Evolutionary conservation across 2,797 vertebrate species (phyloP).

Genomic region (Siniperca obscura): DNA sequence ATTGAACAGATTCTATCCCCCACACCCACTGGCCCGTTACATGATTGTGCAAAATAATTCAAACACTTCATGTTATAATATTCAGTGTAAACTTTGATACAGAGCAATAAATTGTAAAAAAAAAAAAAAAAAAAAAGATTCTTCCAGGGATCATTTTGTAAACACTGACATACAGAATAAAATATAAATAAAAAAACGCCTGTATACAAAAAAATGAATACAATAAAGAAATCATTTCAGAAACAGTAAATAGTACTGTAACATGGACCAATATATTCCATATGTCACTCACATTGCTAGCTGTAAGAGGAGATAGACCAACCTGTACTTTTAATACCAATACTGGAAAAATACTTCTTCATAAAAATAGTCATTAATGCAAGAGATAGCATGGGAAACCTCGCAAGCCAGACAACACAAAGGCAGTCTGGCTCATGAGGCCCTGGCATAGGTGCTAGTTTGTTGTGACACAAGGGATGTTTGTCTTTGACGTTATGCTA

Average conservation of each 20-base stretch:
- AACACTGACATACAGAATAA: constrained; percentile 71
- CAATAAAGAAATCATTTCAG: constrained; percentile 48
- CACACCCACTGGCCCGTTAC: constrained; percentile 64
- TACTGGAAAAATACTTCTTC: constrained; percentile 84
- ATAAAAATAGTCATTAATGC: constrained; percentile 83
- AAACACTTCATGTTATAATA: constrained; percentile 71
- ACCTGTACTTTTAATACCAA: constrained; percentile 78
- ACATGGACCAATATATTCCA: constrained; percentile 70
- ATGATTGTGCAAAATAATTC: constrained; percentile 83
- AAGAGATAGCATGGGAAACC: constrained; percentile 56
- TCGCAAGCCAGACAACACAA: constrained; percentile 50
- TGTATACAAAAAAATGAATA: constrained; percentile 71
- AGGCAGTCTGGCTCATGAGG: constrained; percentile 52
- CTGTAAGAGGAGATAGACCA: constrained; percentile 65
- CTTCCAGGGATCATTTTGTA: constrained; percentile 75
- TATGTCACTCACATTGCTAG: constrained; percentile 65
- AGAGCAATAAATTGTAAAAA: constrained; percentile 55
- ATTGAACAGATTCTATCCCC: constrained; percentile 69
- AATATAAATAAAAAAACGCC: constrained; percentile 50
- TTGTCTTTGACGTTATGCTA: constrained; percentile 11
- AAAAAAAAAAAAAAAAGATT: constrained; percentile 37
- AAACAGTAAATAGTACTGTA: constrained; percentile 61
- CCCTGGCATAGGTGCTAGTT: constrained; percentile 56
- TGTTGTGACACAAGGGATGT: constrained; percentile 43
- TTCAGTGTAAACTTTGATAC: constrained; percentile 73